Evolutionary conservation across 2,113 vertebrate species (phyloP).

Genomic region (Elephantulus edwardii): DNA sequence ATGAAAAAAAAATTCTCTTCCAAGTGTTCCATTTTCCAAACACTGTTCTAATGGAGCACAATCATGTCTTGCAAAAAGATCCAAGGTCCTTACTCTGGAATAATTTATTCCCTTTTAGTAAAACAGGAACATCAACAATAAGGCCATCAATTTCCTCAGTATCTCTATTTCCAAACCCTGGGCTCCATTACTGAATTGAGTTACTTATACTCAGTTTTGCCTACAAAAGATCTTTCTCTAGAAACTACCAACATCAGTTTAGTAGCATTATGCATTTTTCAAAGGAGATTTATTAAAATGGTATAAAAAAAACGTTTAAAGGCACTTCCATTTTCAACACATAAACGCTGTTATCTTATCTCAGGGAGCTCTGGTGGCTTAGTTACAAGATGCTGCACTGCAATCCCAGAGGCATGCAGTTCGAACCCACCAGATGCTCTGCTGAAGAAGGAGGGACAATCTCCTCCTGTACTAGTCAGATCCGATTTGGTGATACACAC

Average conservation of each 20-base stretch:
- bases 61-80: conserved; percentile 50
- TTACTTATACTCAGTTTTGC: neutral
- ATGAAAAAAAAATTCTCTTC: conserved; percentile 30
- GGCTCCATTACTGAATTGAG: neutral
- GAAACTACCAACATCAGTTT: conserved; percentile 35
- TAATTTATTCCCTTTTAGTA: conserved; percentile 61
- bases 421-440: no score
- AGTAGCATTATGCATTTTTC: conserved; percentile 33
- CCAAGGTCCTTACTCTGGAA: conserved; percentile 49
- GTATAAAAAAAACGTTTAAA: conserved; percentile 21
- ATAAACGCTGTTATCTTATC: no score
- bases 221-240: neutral
- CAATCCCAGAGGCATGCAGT: no score
- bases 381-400: no score
- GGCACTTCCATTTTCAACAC: conserved; percentile 43
- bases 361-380: no score
- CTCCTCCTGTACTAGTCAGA: no score
- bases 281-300: conserved; percentile 47
- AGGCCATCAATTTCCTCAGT: conserved; percentile 57
- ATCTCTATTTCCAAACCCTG: neutral
- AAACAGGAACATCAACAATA: conserved; percentile 50
- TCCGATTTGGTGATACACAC: no score
- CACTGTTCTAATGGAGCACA: conserved; percentile 61
- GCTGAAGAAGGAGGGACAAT: no score
- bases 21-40: conserved; percentile 69